Conservation (phyloP, 2,888 invertebrate genomes). For the Nemurella pictetii region DNA sequence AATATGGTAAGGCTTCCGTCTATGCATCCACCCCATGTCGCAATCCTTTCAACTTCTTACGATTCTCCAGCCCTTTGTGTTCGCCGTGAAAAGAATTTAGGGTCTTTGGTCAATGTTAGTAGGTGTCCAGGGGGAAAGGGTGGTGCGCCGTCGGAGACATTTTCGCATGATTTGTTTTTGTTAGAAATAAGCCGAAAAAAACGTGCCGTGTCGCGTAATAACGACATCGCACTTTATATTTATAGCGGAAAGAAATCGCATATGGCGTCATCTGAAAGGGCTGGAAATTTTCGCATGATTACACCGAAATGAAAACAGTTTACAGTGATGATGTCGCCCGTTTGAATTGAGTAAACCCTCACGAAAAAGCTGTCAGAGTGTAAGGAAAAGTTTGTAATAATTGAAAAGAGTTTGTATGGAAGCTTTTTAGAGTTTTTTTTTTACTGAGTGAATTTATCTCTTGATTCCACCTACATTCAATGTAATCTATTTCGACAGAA, state of each 20-base stretch:
- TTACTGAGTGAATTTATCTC: neutral
- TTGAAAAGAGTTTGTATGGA: neutral
- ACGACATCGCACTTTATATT: conserved; percentile 16
- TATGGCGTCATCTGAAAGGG: conserved; percentile 27
- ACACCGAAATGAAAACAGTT: conserved; percentile 28
- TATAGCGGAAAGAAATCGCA: conserved; percentile 6
- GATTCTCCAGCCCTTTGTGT: conserved; percentile 5
- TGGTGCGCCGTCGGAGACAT: neutral
- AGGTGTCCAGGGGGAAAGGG: conserved; percentile 24
- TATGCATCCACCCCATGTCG: conserved; percentile 5
- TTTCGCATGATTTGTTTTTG: conserved; percentile 22
- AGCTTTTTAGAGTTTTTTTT: neutral
- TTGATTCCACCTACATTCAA: conserved; percentile 14
- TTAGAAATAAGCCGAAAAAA: conserved; percentile 8
- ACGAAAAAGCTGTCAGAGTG: conserved; percentile 21
- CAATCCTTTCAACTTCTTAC: conserved; percentile 31
- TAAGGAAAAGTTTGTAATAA: neutral
- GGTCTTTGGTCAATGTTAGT: conserved; percentile 29
- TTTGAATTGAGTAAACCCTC: conserved; percentile 12
- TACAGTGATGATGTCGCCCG: conserved; percentile 8
- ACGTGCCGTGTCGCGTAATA: neutral
- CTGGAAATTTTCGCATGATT: conserved; percentile 25
- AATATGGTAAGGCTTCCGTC: conserved; percentile 8
- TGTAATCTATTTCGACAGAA: neutral
- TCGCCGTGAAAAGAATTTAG: conserved; percentile 17